Evolutionary conservation across 2,797 vertebrate species (phyloP), one percentile per base, ranked within the genome.

Genomic region (Sebastiscus tertius): DNA sequence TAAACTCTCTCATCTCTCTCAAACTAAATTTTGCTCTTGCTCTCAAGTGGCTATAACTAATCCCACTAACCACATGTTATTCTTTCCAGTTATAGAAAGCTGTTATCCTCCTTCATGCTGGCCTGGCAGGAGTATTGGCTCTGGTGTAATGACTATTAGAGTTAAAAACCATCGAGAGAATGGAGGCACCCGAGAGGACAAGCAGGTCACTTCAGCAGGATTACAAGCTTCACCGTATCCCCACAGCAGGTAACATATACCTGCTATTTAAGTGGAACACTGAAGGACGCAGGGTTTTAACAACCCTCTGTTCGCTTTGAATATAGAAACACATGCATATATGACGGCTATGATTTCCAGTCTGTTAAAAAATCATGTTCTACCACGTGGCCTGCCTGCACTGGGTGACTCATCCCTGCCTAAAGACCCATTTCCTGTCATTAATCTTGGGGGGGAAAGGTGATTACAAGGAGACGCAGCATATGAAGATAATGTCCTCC

Each of bases 401-500:
- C 66, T 54, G 54, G 26, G 66, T 92, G 88, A 92, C 85, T 91
- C 85, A 88, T 82, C 52, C 5, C n/a, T 6, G 31, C 72, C 75
- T 79, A 33, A 87, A 88, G 83, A 84, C 58, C 58, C 27, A 73
- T 85, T 91, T 81, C 60, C 80, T 52, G 39, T 67, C 80, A 88
- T 92, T 92, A 91, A 90, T 91, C 87, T 49, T 82, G 64, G 3
- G 36, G 24, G 24, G 33, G 46, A 80, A 90, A 90, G 86, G 85
- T 87, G 85, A 92, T 90, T 81, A 88, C 72, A 86, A 84, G 78
- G 66, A 85, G 82, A 85, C 39, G 33, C 29, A 33, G 74, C 67
- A 68, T 75, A 75, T 69, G 72, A 81, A 66, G 61, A 84, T 86
- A 67, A 72, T 67, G 34, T 82, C 75, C 56, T 64, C 14, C 68